Evolutionary conservation across 2,888 invertebrate species (phyloP), one percentile per base, ranked within the genome.

Genomic region (Tetanocera ferruginea): DNA sequence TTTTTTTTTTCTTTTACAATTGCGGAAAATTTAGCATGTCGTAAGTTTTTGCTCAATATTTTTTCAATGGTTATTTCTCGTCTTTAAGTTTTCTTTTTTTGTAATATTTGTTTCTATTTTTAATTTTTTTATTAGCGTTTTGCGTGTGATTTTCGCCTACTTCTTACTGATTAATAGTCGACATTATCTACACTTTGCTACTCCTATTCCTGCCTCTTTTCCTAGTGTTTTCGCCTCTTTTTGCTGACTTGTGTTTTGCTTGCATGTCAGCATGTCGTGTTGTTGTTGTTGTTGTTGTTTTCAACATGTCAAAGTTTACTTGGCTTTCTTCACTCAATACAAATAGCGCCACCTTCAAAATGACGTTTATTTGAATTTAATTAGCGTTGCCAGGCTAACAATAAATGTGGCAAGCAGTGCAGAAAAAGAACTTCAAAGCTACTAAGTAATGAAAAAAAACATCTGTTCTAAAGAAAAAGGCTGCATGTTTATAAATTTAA

Each of bases 291-390:
- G 14, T 55, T 55, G 57, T 60, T 60, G 57, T 23, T 6, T 25
- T 8, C 25, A 4, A 25, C 57, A 14, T 60, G 57, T 8, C 25
- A 14, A 43, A 43, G 11, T 6, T 43, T 43, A 43, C 11, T 43
- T 43, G 1, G 14, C 14, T 11, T 31, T 31, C 31, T 31, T 31
- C 31, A 5, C 31, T 31, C 11, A 11, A 11, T 11, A 11, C 43
- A 43, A 11, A 6, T 11, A 11, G 43, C 25, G 11, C n/a, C 37
- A 66, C 37, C 9, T 19, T 31, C 9, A 11, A 17, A 37, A 34
- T 37, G 67, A 67, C 67, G 67, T 67, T 69, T 3, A 69, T 49
- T 69, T 43, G 28, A 25, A 69, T 51, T 52, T 69, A 69, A 69
- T 69, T 49, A 69, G 43, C 25, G 14, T 14, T 25, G 51, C 49